Base-by-base conservation (phyloP, 2,113 vertebrate species). In the Uropsilus gracilis region DNA sequence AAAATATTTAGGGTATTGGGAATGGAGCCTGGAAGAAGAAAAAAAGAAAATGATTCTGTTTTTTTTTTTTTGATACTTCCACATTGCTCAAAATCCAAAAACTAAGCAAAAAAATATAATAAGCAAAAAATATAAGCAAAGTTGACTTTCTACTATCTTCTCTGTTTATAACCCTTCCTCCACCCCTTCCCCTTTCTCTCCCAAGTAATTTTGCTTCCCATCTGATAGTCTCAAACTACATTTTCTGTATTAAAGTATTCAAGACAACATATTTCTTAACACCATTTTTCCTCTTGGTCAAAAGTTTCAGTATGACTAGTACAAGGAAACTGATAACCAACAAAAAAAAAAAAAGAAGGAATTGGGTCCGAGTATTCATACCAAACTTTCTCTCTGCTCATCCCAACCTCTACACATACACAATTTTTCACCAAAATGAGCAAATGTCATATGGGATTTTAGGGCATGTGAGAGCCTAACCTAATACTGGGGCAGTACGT, bases 391-490 rank as follows among this genome's bases (percentile, higher is more conserved):
- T 50, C 12, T 55, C 44, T 69, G 44, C 28, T 16, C 4, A 14
- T 9, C 32, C 7, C 26, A 50, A 2, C 10, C 2, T 5, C 11
- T 13, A 37, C 11, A 3, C 16, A n/a, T 13, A 28, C 6, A 24
- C 42, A 78, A 12, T 1, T 61, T 28, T 63, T n/a, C 66, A 61
- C 14, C 20, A 20, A 64, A 72, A 24, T 55, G 48, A 66, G 50
- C 16, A 77, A 68, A 57, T 24, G 4, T 17, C 4, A 0, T 42
- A 16, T 86, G 59, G 28, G 24, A 17, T 26, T 16, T 13, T 18
- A 12, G 20, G 39, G 55, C 48, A 18, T 32, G 5, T 17, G 16
- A n/a, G 55, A 42, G 50, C 34, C 14, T 73, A 28, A 94, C 11
- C 28, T n/a, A 37, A 24, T 46, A 42, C 6, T 68, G 46, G 20